Percentiles rank a stretch among this genome's conserved stretches.
Evolutionary conservation across 2,797 vertebrate species (phyloP).

Genomic region (Alca torda): DNA sequence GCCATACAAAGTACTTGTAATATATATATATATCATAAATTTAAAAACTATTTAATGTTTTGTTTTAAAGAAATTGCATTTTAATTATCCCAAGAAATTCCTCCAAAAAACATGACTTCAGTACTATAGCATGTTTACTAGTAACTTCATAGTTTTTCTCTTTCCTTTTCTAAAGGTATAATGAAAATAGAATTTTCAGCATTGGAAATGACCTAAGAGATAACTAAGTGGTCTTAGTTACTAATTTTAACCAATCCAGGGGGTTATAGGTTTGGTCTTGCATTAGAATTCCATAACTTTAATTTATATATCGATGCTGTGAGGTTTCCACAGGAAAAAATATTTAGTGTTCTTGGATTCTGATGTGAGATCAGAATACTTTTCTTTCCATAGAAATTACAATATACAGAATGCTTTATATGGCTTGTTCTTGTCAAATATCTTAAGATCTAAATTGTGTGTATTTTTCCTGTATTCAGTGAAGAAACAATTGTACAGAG

Average conservation of each 20-base stretch:
- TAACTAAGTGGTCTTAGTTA: neutral
- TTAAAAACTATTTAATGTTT: neutral
- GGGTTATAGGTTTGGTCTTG: neutral
- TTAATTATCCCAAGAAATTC: neutral
- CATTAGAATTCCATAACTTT: neutral
- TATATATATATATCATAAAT: neutral
- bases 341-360: neutral
- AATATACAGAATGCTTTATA: neutral
- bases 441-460: neutral
- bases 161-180: neutral
- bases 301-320: neutral
- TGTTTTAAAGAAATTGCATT: neutral
- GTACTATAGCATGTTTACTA: neutral
- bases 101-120: neutral
- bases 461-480: neutral
- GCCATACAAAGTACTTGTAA: neutral
- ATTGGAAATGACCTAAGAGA: neutral
- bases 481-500: neutral
- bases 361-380: neutral
- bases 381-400: neutral
- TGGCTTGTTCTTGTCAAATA: neutral
- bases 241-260: neutral
- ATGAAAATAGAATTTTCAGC: neutral
- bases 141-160: neutral
- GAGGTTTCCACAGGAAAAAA: neutral